Conservation (phyloP, 2,888 invertebrate genomes). For the Cetonia aurata region DNA sequence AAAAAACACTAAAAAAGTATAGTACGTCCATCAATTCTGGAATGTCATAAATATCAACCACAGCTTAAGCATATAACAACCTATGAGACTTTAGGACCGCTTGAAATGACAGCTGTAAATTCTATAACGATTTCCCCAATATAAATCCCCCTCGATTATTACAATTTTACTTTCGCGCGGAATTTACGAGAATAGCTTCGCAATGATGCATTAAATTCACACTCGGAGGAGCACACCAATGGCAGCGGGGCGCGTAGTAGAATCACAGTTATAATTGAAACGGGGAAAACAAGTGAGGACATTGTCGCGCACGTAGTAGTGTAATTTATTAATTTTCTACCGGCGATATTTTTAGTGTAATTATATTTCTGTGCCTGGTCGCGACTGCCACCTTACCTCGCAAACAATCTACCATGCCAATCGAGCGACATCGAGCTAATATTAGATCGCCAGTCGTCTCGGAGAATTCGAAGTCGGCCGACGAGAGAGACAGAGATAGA, state of each 20-base stretch:
- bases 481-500: too few relatives aligned
- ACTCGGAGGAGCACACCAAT: too few relatives aligned
- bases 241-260: too few relatives aligned
- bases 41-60: too few relatives aligned
- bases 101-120: too few relatives aligned
- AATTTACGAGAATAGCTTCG: conserved; percentile 3
- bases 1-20: too few relatives aligned
- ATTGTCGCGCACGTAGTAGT: background rate
- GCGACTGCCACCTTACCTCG: background rate
- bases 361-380: conserved; percentile 13
- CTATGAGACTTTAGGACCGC: too few relatives aligned
- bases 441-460: background rate
- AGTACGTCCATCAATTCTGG: too few relatives aligned
- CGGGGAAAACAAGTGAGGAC: too few relatives aligned
- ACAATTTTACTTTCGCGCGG: conserved; percentile 3
- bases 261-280: too few relatives aligned
- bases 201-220: conserved; percentile 12
- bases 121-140: too few relatives aligned
- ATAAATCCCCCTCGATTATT: background rate
- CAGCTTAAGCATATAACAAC: too few relatives aligned
- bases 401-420: conserved; percentile 17
- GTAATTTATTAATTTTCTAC: conserved; percentile 26
- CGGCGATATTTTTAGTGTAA: conserved; percentile 13
- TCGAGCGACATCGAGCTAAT: conserved; percentile 17
- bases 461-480: background rate